Base-by-base conservation (phyloP, 1,140 invertebrate genomes). In the Hyles euphorbiae region DNA sequence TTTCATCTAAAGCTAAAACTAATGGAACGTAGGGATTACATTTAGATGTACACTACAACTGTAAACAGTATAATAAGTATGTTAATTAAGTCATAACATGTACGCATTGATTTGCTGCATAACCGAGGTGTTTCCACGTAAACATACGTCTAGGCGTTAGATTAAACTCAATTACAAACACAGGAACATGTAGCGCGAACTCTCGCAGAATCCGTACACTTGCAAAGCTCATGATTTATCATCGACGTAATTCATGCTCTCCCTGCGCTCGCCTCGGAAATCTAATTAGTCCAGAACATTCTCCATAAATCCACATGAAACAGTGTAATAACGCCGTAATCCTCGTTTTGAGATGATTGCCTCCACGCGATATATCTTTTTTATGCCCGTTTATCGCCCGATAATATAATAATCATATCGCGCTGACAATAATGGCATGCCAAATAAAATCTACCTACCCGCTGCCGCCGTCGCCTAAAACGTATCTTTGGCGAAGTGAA, bases 341-440 rank as follows among this genome's bases (percentile, higher is more conserved):
- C 78, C 76, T 52, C 60, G 58, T 60, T 40, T 64, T 61, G 72
- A 86, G 76, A 83, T 81, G 82, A 85, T 85, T 83, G 74, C 79
- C 67, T 71, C 58, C 60, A 63, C 77, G 70, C 77, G 69, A 79
- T 85, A 85, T 83, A 85, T 87, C 76, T 84, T 87, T 87, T 86
- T 87, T 84, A 85, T 85, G 72, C 67, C 71, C 84, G 76, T 87
- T 85, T 87, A 87, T 87, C 82, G 81, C 77, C 82, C 72, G 80
- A 85, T 87, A 87, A 87, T 85, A 87, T 84, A 87, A 87, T 85
- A 87, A 87, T 87, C 81, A 83, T 84, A 87, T 85, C 82, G 82
- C 74, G 72, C 83, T 83, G 78, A 87, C 82, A 81, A 85, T 87
- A 85, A 87, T 81, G 81, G 84, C 78, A 85, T 81, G 80, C 82